phyloP scores from a whole-genome alignment of 2,888 invertebrate genomes.

The Lycophotia porphyrea region DNA sequence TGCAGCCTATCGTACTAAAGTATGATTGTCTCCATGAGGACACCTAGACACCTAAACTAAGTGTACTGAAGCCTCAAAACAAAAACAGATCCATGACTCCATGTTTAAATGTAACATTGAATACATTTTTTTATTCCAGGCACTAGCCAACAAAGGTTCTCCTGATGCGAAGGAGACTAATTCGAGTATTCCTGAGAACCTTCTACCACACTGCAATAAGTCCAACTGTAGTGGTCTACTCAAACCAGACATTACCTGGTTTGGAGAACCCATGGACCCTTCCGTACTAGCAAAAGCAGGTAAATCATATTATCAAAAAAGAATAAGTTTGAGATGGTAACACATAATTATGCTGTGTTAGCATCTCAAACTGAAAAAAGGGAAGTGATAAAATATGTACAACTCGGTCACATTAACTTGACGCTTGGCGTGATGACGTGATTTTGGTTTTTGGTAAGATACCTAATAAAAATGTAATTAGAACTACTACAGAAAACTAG shows the following conservation, averaged over 20 bases:
- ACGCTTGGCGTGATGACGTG: too few relatives aligned
- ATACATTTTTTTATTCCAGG: constrained; percentile 71
- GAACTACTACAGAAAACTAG: too few relatives aligned
- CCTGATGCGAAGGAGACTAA: constrained; percentile 90
- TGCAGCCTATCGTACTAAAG: background rate
- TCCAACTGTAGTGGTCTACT: constrained; percentile 92
- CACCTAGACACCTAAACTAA: background rate
- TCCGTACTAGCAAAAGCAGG: constrained; percentile 91
- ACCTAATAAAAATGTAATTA: too few relatives aligned
- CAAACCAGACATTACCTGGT: constrained; percentile 96
- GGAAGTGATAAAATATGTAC: background rate
- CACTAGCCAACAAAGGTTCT: constrained; percentile 88
- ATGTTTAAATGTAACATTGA: background rate
- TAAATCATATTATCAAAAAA: background rate
- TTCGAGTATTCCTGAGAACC: constrained; percentile 91
- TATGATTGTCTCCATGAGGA: background rate
- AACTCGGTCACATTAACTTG: too few relatives aligned
- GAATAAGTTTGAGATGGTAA: constrained; percentile 16
- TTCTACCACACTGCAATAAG: constrained; percentile 93
- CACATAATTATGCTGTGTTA: too few relatives aligned
- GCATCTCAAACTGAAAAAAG: background rate
- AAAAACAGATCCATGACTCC: too few relatives aligned
- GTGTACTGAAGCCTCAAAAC: background rate
- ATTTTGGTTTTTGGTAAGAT: too few relatives aligned
- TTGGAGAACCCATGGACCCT: constrained; percentile 94